phyloP scores from a whole-genome alignment of 1,140 invertebrate genomes.

The Calliopsis andreniformis region DNA sequence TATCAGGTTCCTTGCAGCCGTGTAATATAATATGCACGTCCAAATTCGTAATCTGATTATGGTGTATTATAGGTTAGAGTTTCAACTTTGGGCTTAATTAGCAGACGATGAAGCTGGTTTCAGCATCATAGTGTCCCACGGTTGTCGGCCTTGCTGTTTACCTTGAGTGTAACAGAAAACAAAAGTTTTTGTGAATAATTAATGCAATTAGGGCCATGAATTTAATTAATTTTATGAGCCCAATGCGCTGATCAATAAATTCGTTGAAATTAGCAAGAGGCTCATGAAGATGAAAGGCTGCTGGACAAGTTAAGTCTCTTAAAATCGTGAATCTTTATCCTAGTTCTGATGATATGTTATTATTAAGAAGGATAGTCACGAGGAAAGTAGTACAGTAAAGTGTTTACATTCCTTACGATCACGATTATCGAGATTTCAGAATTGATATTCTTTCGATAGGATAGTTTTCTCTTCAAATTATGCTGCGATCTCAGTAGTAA shows the following conservation, averaged over 20 bases:
- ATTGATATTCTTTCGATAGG: no score
- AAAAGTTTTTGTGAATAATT: slow-evolving; percentile 39
- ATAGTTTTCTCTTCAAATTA: no score
- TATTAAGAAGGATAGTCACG: no score
- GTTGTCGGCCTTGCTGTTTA: slow-evolving; percentile 30
- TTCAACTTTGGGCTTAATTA: slow-evolving; percentile 52
- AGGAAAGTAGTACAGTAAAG: no score
- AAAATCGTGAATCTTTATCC: no score
- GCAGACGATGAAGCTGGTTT: slow-evolving; percentile 7
- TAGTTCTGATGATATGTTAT: no score
- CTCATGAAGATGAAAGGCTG: not conserved
- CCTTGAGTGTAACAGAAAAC: slow-evolving; percentile 5
- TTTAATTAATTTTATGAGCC: slow-evolving; percentile 31
- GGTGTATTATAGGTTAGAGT: slow-evolving; percentile 36
- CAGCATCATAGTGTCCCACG: not conserved
- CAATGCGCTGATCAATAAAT: slow-evolving; percentile 11
- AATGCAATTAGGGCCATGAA: slow-evolving; percentile 32
- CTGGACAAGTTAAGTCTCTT: no score
- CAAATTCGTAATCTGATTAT: slow-evolving; percentile 48
- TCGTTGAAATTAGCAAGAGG: not conserved
- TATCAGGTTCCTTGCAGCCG: slow-evolving; percentile 30
- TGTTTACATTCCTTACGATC: no score
- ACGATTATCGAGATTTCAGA: no score
- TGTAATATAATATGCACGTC: slow-evolving; percentile 30
- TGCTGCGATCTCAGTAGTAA: no score